Base-by-base conservation (phyloP, 2,797 vertebrate species). In the Atherinosoma microstoma region DNA sequence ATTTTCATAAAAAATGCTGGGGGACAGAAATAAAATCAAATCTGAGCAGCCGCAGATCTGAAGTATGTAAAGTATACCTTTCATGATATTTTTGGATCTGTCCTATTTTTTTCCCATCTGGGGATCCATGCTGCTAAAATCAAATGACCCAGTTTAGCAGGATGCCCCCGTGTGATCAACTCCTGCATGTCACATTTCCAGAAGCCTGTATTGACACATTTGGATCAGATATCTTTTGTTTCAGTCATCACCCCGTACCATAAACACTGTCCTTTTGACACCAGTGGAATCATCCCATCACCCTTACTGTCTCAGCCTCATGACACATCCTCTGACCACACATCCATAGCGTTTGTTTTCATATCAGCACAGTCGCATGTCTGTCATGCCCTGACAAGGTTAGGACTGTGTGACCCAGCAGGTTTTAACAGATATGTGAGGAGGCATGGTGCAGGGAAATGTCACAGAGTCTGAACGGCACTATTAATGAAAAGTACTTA, bases 401-500 rank as follows among this genome's bases (percentile, higher is more conserved):
- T 73, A 86, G 32, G 53, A 70, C 67, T 62, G 57, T 60, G 68
- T 64, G 80, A 78, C 78, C 76, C 42, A 20, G 30, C 45, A 27
- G 51, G 22, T 75, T 88, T 81, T 89, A 79, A 86, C 87, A 77
- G 59, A 71, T 7, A 18, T 29, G 64, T 49, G n/a, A 3, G 61
- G 65, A 67, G 58, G 40, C 75, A 67, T 29, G 53, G 77, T 66
- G 49, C 78, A 67, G 1, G 22, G 56, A 91, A 90, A 90, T 89
- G 88, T 91, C 90, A 90, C 67, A 53, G 61, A 58, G 64, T 76
- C 47, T 74, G 12, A 70, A 58, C 75, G 18, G 66, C 36, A 68
- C 83, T 79, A 85, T 73, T 83, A 80, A 82, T 88, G 84, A 84
- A 59, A 83, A 70, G 57, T 40, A 75, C 78, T 76, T 3, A 34